Evolutionary conservation across 2,797 vertebrate species (phyloP).

Genomic region (Phataginus tetradactyla): DNA sequence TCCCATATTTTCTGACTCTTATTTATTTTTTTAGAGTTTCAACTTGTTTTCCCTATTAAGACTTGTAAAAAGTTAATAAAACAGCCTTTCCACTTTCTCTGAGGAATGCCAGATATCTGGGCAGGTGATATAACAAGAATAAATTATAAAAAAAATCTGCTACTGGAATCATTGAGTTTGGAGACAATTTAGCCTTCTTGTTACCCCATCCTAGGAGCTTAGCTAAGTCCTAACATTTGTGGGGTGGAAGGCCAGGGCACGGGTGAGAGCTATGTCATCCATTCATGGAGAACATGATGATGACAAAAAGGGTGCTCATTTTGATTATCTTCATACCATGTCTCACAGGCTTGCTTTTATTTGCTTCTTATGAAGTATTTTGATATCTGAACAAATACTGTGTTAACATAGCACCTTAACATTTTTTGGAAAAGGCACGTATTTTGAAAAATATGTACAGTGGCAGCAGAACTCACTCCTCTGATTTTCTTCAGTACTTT

Average conservation of each 20-base stretch:
- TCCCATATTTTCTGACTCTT: not conserved
- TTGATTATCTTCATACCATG: not conserved
- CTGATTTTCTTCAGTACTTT: not conserved
- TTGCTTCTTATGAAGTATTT: not conserved
- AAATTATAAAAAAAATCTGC: not conserved
- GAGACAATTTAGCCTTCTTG: not conserved
- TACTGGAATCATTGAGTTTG: not conserved
- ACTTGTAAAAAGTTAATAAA: slow-evolving; percentile 9
- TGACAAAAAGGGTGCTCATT: not conserved
- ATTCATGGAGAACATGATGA: not conserved
- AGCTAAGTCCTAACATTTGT: not conserved
- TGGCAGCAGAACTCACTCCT: not conserved
- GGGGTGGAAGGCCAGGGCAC: not conserved
- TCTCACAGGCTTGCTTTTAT: not conserved
- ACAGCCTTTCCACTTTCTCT: not conserved
- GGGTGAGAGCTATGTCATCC: not conserved
- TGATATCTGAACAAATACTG: not conserved
- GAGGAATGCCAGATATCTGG: not conserved
- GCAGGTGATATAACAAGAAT: not conserved
- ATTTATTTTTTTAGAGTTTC: not conserved
- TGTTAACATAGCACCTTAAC: not conserved
- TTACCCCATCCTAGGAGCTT: not conserved
- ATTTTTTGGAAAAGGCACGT: not conserved
- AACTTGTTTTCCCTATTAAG: slow-evolving; percentile 10
- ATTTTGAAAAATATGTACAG: not conserved